phyloP scores from a whole-genome alignment of 2,888 invertebrate genomes.

The Clitarchus hookeri region DNA sequence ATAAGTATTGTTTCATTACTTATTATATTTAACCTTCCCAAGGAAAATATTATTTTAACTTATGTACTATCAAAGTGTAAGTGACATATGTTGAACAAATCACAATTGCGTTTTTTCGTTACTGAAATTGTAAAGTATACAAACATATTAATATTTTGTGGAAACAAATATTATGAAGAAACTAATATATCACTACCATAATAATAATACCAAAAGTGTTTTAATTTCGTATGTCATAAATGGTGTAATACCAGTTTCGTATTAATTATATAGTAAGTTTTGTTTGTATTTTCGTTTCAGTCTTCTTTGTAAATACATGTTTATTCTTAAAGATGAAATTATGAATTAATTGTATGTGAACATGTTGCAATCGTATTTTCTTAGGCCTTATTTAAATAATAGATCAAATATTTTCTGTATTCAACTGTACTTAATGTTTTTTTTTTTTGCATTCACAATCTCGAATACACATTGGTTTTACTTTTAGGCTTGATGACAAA shows the following conservation, averaged over 20 bases:
- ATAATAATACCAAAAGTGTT: background rate
- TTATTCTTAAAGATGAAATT: no score
- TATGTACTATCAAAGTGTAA: no score
- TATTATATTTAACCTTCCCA: background rate
- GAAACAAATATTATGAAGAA: background rate
- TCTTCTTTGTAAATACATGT: no score
- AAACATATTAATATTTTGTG: background rate
- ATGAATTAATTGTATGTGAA: no score
- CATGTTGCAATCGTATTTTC: no score
- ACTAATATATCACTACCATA: background rate
- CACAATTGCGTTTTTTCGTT: background rate
- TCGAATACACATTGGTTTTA: background rate
- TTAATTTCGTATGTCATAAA: background rate
- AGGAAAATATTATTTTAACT: no score
- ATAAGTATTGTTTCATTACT: background rate
- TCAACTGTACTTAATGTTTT: background rate
- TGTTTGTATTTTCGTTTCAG: no score
- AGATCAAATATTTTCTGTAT: background rate
- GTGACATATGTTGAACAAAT: background rate
- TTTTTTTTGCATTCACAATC: background rate
- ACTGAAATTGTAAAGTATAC: background rate
- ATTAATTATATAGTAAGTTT: no score
- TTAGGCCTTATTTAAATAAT: background rate
- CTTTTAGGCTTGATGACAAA: background rate
- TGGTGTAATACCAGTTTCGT: background rate